These are phyloP conservation scores for Erinaceus europaeus DNA, from an alignment of 2,113 vertebrate species.

Conservation along the genomic window DNA sequence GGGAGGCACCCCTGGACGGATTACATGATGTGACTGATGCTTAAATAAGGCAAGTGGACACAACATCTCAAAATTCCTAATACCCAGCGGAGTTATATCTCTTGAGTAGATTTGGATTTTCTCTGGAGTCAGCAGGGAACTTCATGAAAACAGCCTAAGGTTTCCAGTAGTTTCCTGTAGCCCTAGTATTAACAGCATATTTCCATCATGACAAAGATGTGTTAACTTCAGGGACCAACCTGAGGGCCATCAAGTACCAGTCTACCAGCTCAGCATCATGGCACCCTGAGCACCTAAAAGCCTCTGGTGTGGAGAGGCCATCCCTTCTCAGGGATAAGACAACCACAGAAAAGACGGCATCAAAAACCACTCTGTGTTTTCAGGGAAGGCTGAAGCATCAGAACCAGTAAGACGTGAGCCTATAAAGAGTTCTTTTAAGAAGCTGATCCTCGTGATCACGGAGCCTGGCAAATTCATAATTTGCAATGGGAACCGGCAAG, in stretches of 20 bases:
- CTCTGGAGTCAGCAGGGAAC: too few relatives aligned
- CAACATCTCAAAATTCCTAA: too few relatives aligned
- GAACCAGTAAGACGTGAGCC: neutral
- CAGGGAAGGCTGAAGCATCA: neutral
- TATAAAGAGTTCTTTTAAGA: neutral
- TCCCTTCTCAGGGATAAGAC: accelerated
- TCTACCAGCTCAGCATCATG: neutral
- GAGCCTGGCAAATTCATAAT: neutral
- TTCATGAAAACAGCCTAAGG: too few relatives aligned
- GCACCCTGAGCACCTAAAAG: neutral
- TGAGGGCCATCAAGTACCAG: neutral
- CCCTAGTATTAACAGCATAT: too few relatives aligned
- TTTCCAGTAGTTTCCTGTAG: too few relatives aligned
- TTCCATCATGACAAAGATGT: too few relatives aligned
- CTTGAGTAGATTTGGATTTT: too few relatives aligned
- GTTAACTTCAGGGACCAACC: neutral
- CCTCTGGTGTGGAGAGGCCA: neutral
- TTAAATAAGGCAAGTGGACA: too few relatives aligned
- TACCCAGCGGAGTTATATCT: too few relatives aligned
- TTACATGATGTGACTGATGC: too few relatives aligned
- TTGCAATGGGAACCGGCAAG: neutral
- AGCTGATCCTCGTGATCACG: neutral
- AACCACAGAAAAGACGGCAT: neutral
- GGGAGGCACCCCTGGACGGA: too few relatives aligned
- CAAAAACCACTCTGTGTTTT: neutral